Base-by-base conservation (phyloP, 2,113 vertebrate genomes). In the Actenoides hombroni region DNA sequence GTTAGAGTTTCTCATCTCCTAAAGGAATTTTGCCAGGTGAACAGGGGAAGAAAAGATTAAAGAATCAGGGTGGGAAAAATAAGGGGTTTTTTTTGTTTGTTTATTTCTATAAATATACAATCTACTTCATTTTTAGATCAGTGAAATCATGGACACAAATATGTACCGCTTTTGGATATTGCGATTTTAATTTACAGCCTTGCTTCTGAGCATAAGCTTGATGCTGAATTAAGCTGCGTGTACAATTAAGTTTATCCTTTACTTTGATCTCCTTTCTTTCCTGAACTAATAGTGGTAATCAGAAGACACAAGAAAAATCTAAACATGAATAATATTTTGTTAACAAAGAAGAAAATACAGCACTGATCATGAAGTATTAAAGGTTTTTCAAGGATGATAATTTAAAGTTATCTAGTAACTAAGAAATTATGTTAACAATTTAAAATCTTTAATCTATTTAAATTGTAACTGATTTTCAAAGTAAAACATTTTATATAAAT, bases 1-100 rank as follows among this genome's bases (percentile, higher is more conserved):
- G 84, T 29, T 39, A 8, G 4, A 75, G 8, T 71, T 76, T 57
- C 69, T 89, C 68, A 42, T 60, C 92, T 70, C 31, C 56, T 75
- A 68, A 64, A 84, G 37, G 73, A 94, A 82, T 82, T 92, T 75
- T 95, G 13, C 53, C 63, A 92, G 76, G 67, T 83, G 25, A 93
- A 85, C 11, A 78, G 20, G 16, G 15, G 10, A 78, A 84, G 16
- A 82, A 9, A 82, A 92, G 24, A 63, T 46, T 42, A 91, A 88
- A 53, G n/a, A 83, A 49, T 29, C 4, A 56, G 48, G 9, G 2
- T 20, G 10, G 5, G 23, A 44, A 68, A 94, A 92, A 80, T 23
- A 92, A 35, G 56, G 31, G 10, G 12, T 31, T 69, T 61, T 89
- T 76, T 57, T 5, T 5, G 18, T 39, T 28, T 44, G 8, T 44